These are phyloP conservation scores for Microdon myrmicae DNA, from an alignment of 2,888 invertebrate genomes.

Conservation along the genomic window DNA sequence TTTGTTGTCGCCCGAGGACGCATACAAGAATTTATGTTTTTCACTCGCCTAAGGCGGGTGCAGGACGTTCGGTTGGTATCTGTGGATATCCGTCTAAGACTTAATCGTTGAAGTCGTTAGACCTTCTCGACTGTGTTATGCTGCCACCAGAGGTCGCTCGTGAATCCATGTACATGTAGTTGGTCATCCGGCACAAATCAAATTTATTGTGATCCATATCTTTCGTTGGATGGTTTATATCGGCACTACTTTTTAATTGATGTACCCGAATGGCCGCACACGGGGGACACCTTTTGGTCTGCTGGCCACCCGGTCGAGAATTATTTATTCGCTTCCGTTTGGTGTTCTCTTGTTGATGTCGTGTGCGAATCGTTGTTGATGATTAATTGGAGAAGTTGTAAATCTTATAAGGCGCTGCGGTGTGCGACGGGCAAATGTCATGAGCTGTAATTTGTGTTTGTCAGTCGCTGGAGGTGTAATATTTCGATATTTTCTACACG, in stretches of 20 bases:
- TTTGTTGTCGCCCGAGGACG: constrained; percentile 42
- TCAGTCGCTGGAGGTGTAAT: constrained; percentile 29
- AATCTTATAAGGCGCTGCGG: constrained; percentile 25
- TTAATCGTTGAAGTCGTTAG: constrained; percentile 27
- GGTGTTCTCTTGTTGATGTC: background rate
- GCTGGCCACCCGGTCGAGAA: too few relatives aligned
- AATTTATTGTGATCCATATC: constrained; percentile 51
- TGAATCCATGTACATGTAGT: constrained; percentile 17
- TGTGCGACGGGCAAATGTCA: constrained; percentile 36
- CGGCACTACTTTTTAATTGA: constrained; percentile 45
- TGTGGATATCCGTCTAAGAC: constrained; percentile 20
- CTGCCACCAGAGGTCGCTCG: too few relatives aligned
- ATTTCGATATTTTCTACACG: constrained; percentile 8
- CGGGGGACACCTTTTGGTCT: constrained; percentile 23
- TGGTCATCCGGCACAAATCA: constrained; percentile 37
- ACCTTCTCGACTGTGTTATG: too few relatives aligned
- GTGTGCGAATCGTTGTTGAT: constrained; percentile 13
- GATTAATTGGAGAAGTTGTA: constrained; percentile 41
- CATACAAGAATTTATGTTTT: constrained; percentile 39
- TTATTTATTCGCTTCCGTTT: constrained; percentile 5
- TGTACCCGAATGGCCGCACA: constrained; percentile 39
- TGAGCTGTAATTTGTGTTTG: constrained; percentile 37
- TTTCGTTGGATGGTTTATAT: constrained; percentile 43
- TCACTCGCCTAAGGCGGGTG: constrained; percentile 1
- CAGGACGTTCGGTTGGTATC: background rate